Percentiles rank a stretch among this genome's conserved stretches.
Conservation (phyloP, 2,113 vertebrate genomes). For the Felis chaus region DNA sequence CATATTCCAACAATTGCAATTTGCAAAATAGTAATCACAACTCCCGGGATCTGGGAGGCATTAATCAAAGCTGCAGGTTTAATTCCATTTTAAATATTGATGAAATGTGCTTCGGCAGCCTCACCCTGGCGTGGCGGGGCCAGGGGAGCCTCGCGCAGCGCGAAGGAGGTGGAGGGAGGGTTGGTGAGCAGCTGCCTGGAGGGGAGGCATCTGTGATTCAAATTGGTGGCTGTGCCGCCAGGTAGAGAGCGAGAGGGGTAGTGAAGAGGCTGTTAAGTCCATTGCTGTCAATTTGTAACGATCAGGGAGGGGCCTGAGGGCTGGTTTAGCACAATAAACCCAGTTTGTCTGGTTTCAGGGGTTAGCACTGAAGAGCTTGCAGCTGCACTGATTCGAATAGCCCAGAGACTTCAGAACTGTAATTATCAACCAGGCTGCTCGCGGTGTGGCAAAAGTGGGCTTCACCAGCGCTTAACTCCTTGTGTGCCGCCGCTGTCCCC, state of each 20-base stretch:
- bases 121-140: conserved; percentile 89
- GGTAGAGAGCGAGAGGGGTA: conserved; percentile 95
- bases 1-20: conserved; percentile 90
- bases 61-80: conserved; percentile 91
- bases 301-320: conserved; percentile 94
- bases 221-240: conserved; percentile 94
- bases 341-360: conserved; percentile 94
- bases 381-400: conserved; percentile 97
- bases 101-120: conserved; percentile 87
- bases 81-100: conserved; percentile 95
- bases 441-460: conserved; percentile 90
- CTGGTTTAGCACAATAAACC: conserved; percentile 95
- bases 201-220: conserved; percentile 91
- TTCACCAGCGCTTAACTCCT: conserved; percentile 92
- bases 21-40: conserved; percentile 92
- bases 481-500: conserved; percentile 81
- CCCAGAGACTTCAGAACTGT: conserved; percentile 93
- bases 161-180: conserved; percentile 84
- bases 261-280: conserved; percentile 98
- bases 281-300: conserved; percentile 97
- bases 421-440: conserved; percentile 98
- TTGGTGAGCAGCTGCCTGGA: conserved; percentile 91
- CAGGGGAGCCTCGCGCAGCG: conserved; percentile 82
- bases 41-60: conserved; percentile 84
- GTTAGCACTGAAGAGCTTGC: conserved; percentile 98